These are phyloP conservation scores for Poecilobothrus nobilitatus DNA, from an alignment of 2,888 invertebrate species.

Conservation along the genomic window DNA sequence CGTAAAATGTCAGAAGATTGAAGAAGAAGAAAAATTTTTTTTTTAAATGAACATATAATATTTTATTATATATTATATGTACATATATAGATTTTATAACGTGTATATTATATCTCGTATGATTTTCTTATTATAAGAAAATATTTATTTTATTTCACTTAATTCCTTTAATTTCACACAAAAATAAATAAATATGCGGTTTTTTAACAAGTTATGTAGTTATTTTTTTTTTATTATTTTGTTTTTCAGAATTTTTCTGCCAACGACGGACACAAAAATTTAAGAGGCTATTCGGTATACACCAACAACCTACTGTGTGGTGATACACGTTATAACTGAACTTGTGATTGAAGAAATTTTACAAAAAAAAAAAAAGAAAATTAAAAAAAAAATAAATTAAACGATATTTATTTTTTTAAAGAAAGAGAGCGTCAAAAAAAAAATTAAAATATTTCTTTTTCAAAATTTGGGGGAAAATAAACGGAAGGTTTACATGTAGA, in stretches of 20 bases:
- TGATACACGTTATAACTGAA: conserved; percentile 6
- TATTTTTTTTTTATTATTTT: neutral
- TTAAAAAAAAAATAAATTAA: neutral
- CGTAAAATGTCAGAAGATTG: neutral
- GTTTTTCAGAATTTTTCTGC: neutral
- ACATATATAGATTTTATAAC: neutral
- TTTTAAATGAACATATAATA: neutral
- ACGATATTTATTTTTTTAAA: neutral
- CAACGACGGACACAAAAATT: neutral
- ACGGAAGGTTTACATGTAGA: too few species aligned
- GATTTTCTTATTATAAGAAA: neutral
- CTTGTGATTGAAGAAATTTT: neutral
- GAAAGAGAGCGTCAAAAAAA: too few species aligned
- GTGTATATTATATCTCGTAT: neutral
- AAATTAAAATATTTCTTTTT: too few species aligned
- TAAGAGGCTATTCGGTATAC: neutral
- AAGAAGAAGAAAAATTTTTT: neutral
- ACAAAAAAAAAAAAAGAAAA: neutral
- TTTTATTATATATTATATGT: neutral
- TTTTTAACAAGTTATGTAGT: too few species aligned
- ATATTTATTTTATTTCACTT: neutral
- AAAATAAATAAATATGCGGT: too few species aligned
- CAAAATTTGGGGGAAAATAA: too few species aligned
- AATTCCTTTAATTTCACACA: neutral
- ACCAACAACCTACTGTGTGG: neutral